These are phyloP conservation scores for Furcula furcula DNA, from an alignment of 2,888 invertebrate species.

Conservation along the genomic window DNA sequence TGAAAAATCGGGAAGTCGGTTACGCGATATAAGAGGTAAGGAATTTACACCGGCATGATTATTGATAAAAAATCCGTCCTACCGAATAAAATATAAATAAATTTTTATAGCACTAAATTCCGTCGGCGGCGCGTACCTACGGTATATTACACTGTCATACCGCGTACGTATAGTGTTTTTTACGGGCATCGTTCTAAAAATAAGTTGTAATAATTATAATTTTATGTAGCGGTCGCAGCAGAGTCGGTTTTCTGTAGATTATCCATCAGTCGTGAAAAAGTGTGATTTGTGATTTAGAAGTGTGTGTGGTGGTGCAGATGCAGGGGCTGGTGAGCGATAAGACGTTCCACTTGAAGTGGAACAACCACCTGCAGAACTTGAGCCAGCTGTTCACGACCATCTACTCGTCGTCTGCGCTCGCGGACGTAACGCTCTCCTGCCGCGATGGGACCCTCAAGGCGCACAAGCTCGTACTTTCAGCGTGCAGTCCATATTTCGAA, in stretches of 20 bases:
- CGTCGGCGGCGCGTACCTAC: conserved; percentile 79
- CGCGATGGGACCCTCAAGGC: conserved; percentile 87
- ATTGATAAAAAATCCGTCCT: conserved; percentile 56
- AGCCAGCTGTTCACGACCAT: conserved; percentile 86
- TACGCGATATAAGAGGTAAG: conserved; percentile 74
- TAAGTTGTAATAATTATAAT: conserved; percentile 83
- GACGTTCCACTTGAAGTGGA: conserved; percentile 87
- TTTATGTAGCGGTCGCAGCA: conserved; percentile 80
- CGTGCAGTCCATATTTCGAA: conserved; percentile 89
- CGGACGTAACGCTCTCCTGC: conserved; percentile 87
- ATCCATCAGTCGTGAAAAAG: conserved; percentile 63
- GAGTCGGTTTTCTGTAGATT: conserved; percentile 76
- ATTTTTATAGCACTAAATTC: conserved; percentile 76
- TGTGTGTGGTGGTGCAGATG: conserved; percentile 78
- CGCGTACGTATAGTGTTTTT: conserved; percentile 82
- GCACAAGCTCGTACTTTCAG: conserved; percentile 87
- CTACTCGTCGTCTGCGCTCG: conserved; percentile 85
- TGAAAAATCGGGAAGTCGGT: conserved; percentile 76
- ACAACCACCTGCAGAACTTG: conserved; percentile 87
- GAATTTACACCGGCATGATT: conserved; percentile 53
- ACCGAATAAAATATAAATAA: conserved; percentile 68
- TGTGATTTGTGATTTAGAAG: conserved; percentile 67
- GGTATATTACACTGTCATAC: conserved; percentile 80
- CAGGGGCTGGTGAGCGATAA: conserved; percentile 83
- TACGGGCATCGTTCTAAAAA: conserved; percentile 83